These are phyloP conservation scores for Nyctibius bracteatus DNA, from an alignment of 2,113 vertebrate genomes.

Conservation along the genomic window DNA sequence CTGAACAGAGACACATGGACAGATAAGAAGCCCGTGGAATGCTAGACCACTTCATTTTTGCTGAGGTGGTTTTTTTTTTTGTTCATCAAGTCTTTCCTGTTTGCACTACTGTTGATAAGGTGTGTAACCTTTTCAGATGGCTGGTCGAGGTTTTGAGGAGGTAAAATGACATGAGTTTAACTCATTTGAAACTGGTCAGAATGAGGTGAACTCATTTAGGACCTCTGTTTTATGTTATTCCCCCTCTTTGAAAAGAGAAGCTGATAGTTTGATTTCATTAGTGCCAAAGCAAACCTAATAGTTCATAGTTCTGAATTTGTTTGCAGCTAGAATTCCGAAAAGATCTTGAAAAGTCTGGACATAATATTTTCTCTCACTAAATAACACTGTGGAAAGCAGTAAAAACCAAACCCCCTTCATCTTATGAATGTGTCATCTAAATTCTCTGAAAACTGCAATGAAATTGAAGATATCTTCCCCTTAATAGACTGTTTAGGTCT, in stretches of 20 bases:
- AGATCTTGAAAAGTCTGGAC: background rate
- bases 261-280: background rate
- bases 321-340: background rate
- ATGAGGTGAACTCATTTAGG: background rate
- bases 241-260: background rate
- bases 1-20: background rate
- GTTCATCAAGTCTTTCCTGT: background rate
- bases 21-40: background rate
- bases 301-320: background rate
- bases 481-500: background rate
- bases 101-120: constrained; percentile 6
- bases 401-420: background rate
- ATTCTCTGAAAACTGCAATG: background rate
- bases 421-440: background rate
- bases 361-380: background rate
- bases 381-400: background rate
- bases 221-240: background rate
- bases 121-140: background rate
- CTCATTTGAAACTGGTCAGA: background rate
- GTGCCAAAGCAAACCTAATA: background rate
- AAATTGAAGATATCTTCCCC: background rate
- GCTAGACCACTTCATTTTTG: background rate
- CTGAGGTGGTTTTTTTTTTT: background rate
- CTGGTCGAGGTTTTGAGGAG: background rate
- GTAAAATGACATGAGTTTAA: background rate